phyloP scores from a whole-genome alignment of 2,888 invertebrate species.

The Liodrosophila aerea region DNA sequence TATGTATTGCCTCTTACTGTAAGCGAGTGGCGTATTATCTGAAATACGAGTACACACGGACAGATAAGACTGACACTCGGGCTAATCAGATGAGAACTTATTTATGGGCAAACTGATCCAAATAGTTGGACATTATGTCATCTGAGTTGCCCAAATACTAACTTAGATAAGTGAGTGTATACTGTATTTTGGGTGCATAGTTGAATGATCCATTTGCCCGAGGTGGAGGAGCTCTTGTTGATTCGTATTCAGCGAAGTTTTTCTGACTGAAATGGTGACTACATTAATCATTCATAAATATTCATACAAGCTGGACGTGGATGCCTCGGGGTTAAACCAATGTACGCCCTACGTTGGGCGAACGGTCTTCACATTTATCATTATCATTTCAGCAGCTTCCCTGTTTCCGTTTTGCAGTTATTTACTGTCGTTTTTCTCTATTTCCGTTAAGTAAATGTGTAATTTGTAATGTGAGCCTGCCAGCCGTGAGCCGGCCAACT shows the following conservation, averaged over 20 bases:
- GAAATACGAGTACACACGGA: too few species aligned
- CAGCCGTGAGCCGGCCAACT: conserved; percentile 23
- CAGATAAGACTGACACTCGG: conserved; percentile 27
- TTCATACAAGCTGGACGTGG: conserved; percentile 42
- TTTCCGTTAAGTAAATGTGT: conserved; percentile 49
- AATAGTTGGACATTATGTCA: conserved; percentile 63
- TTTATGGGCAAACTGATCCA: conserved; percentile 50
- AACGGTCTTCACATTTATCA: conserved; percentile 60
- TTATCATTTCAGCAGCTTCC: conserved; percentile 62
- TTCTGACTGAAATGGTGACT: conserved; percentile 18
- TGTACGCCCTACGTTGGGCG: conserved; percentile 10
- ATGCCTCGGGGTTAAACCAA: conserved; percentile 3
- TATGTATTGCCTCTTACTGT: too few species aligned
- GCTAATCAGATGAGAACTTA: conserved; percentile 55
- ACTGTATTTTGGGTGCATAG: neutral
- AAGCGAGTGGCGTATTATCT: conserved; percentile 19
- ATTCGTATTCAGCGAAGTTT: conserved; percentile 21
- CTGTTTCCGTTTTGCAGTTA: conserved; percentile 13
- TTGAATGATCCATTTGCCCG: conserved; percentile 6
- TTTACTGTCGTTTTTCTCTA: conserved; percentile 42
- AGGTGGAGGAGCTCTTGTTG: conserved; percentile 28
- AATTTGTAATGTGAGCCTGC: conserved; percentile 15
- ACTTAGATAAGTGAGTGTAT: conserved; percentile 15
- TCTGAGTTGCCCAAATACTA: conserved; percentile 6
- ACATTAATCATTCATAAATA: conserved; percentile 74